phyloP scores from a whole-genome alignment of 1,140 invertebrate genomes.

The Triops cancriformis region DNA sequence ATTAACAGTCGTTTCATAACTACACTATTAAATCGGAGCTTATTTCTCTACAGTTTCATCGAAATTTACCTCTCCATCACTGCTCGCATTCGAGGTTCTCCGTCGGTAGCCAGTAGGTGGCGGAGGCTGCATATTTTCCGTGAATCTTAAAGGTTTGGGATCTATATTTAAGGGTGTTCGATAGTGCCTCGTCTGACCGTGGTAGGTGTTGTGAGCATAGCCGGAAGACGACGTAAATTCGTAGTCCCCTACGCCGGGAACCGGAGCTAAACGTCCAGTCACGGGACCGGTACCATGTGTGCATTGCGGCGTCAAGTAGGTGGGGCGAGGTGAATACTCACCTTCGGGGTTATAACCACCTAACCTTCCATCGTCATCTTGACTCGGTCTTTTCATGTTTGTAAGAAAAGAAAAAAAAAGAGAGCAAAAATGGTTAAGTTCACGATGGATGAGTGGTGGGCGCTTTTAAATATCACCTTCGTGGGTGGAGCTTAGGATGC shows the following conservation, averaged over 20 bases:
- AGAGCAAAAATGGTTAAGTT: neutral
- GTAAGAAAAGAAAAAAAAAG: neutral
- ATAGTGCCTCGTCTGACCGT: constrained; percentile 69
- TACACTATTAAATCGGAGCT: too few relatives aligned
- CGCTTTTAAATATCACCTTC: neutral
- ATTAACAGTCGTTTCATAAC: too few relatives aligned
- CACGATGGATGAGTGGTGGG: too few relatives aligned
- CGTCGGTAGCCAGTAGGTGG: constrained; percentile 40
- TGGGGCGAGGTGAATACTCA: neutral
- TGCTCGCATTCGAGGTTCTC: constrained; percentile 56
- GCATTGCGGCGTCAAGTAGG: neutral
- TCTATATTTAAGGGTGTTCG: constrained; percentile 52
- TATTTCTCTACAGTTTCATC: too few relatives aligned
- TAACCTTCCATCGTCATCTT: constrained; percentile 16
- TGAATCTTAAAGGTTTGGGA: constrained; percentile 59
- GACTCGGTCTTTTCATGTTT: constrained; percentile 13
- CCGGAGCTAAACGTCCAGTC: constrained; percentile 20
- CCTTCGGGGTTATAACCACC: neutral
- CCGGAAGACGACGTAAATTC: constrained; percentile 50
- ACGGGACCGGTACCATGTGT: neutral
- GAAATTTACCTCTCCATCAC: constrained; percentile 44
- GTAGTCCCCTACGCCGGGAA: constrained; percentile 40
- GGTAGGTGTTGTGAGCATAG: constrained; percentile 81
- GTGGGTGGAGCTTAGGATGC: constrained; percentile 64
- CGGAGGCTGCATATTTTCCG: constrained; percentile 42